Conservation (phyloP, 1,140 invertebrate genomes). For the Ceratosolen fusciceps region DNA sequence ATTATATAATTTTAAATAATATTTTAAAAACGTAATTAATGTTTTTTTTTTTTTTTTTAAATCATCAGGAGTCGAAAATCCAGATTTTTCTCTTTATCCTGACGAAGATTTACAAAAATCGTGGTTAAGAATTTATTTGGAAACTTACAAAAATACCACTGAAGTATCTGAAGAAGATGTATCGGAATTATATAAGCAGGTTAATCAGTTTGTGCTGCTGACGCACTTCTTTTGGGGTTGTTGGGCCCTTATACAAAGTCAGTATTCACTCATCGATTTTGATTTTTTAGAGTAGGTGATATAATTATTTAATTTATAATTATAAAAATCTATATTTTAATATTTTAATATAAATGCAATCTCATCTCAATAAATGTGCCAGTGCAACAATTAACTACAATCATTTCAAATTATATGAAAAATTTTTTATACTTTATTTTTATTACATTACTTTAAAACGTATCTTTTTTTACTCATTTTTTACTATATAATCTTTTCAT, state of each 20-base stretch:
- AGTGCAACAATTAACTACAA: too few species aligned
- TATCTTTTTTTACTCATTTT: too few species aligned
- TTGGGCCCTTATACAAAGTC: constrained; percentile 93
- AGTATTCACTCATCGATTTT: constrained; percentile 93
- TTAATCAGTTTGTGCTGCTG: constrained; percentile 85
- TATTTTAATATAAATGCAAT: too few species aligned
- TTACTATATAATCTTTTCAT: too few species aligned
- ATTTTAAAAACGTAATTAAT: not conserved
- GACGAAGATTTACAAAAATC: constrained; percentile 81
- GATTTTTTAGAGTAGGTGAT: constrained; percentile 92
- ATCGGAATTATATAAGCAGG: constrained; percentile 81
- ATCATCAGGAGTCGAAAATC: constrained; percentile 77
- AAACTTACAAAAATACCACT: constrained; percentile 73
- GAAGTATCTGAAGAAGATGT: constrained; percentile 75
- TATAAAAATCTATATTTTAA: too few species aligned
- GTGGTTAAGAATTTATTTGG: constrained; percentile 87
- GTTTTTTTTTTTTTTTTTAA: too few species aligned
- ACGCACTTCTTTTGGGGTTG: constrained; percentile 93
- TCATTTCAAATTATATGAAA: too few species aligned
- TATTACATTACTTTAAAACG: too few species aligned
- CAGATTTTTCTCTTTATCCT: constrained; percentile 87
- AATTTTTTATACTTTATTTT: too few species aligned
- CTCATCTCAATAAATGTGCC: too few species aligned
- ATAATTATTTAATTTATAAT: too few species aligned
- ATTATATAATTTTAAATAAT: not conserved